Conservation (phyloP, 2,113 vertebrate species). For the human (Homo sapiens) region GRCh38 chr2:147672001-147672500, state of each 20-base stretch:
- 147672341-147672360: slow-evolving; percentile 27
- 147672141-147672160: neutral
- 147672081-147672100: slow-evolving; percentile 24
- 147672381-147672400: slow-evolving; percentile 4
- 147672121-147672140: neutral
- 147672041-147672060: neutral
- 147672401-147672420: neutral
- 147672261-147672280: slow-evolving; percentile 23
- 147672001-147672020: neutral
- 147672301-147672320: slow-evolving; percentile 44
- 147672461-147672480: neutral
- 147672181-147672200: slow-evolving; percentile 40
- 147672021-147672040: neutral
- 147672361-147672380: neutral
- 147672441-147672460: neutral
- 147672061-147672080: slow-evolving; percentile 25
- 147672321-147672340: slow-evolving; percentile 47
- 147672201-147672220: slow-evolving; percentile 44
- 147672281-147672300: slow-evolving; percentile 19
- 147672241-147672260: slow-evolving; percentile 33
- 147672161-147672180: slow-evolving; percentile 13
- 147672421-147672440: slow-evolving; percentile 26
- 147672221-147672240: slow-evolving; percentile 7
- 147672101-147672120: neutral
- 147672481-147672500: neutral